A percentile compares a stretch with the other conserved stretches of the same genome.
Evolutionary conservation across 2,797 vertebrate genomes (phyloP).

Genomic region (Helostoma temminkii): DNA sequence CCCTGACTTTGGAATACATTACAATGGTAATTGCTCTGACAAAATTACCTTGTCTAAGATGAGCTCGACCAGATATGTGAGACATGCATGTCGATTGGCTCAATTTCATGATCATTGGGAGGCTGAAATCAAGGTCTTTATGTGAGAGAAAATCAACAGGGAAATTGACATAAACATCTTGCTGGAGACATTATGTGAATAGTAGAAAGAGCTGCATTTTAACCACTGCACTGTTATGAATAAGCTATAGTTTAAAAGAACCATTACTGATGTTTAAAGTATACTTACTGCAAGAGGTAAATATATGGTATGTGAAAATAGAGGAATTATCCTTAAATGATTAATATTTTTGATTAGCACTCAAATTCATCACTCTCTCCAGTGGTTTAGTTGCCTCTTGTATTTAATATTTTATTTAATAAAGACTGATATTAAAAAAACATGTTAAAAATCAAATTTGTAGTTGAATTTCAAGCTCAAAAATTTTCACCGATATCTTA

Average conservation of each 20-base stretch:
- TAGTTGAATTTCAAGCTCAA: not conserved
- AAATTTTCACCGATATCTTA: conserved; percentile 7
- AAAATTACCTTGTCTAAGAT: conserved; percentile 93
- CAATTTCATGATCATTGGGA: conserved; percentile 92
- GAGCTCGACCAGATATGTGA: conserved; percentile 87
- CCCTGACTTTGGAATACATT: conserved; percentile 97
- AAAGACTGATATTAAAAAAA: not conserved
- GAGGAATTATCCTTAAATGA: conserved; percentile 15
- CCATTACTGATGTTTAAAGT: conserved; percentile 22
- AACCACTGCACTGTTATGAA: conserved; percentile 66
- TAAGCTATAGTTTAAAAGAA: conserved; percentile 52
- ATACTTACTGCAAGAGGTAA: not conserved
- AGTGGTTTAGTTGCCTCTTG: conserved; percentile 25
- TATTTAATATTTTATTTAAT: conserved; percentile 16
- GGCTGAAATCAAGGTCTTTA: conserved; percentile 81
- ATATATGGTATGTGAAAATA: conserved; percentile 1
- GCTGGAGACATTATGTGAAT: conserved; percentile 63
- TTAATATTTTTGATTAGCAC: conserved; percentile 16
- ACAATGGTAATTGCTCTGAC: conserved; percentile 93
- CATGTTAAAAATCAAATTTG: conserved; percentile 9
- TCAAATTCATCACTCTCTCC: conserved; percentile 18
- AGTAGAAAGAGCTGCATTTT: conserved; percentile 78
- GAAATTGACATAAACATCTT: conserved; percentile 81
- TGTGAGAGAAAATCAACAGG: conserved; percentile 74
- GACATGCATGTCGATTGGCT: conserved; percentile 88